Evolutionary conservation across 2,113 vertebrate species (phyloP), one percentile per base, ranked within the genome.

Genomic region (Mesitornis unicolor): DNA sequence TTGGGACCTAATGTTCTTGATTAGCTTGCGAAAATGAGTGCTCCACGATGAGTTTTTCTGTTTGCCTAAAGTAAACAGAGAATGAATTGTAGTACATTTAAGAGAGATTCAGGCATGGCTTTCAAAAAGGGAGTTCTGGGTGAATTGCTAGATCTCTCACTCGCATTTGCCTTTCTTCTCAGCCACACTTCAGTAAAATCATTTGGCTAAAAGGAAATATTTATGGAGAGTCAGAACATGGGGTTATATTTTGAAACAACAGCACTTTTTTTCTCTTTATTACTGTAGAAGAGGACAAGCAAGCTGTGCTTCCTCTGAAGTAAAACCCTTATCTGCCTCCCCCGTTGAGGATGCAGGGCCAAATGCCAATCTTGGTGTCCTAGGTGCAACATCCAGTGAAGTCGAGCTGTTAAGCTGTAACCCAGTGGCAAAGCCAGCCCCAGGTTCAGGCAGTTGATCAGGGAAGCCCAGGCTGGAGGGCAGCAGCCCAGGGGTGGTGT

Each of bases 61-160:
- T 98, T 98, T 98, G 98, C 96, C 97, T 97, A 97, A 97, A 97
- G 97, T 97, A 98, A 98, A 98, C 97, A 98, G 97, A 97, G 96
- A 97, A 97, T 97, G 96, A 96, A 98, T 97, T 97, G 96, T 96
- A 96, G 88, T 95, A 95, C 90, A 87, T 97, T 97, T 97, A 97
- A 97, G 95, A 87, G 92, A 95, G 86, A 90, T 90, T 97, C 93
- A 94, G 42, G 31, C 90, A 90, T 63, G 82, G 94, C 95, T 96
- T 96, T 97, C 1, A 7, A 78, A 88, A 97, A 93, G 87, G 89
- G 95, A 96, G 87, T 71, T 84, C 93, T 69, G 86, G 95, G 89
- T 89, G 84, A 73, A 63, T 92, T 28, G 13, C 73, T 88, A 84
- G 88, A 50, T 80, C 79, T 93, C 93, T 96, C 84, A 94, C 94